phyloP scores from a whole-genome alignment of 2,797 vertebrate species.

The Muraenolepis orangiensis region DNA sequence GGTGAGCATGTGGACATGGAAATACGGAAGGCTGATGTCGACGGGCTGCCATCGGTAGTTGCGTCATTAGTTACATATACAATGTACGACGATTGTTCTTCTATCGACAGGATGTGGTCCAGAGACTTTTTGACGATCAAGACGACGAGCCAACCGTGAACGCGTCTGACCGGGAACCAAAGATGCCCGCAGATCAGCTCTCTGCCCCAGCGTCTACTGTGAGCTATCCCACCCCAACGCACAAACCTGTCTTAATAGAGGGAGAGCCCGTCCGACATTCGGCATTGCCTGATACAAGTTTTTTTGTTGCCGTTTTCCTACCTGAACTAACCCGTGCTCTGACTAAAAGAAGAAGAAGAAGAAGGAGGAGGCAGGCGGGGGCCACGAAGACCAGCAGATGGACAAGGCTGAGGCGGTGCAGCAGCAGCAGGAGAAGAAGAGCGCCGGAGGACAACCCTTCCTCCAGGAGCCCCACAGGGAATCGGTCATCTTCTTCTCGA shows the following conservation, averaged over 20 bases:
- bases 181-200: constrained; percentile 23
- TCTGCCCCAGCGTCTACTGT: constrained; percentile 37
- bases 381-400: background rate
- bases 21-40: background rate
- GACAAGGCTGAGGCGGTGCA: background rate
- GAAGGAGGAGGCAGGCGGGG: background rate
- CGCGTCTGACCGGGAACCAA: constrained; percentile 24
- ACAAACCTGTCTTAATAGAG: background rate
- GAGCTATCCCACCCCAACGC: constrained; percentile 18
- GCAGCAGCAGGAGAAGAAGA: constrained; percentile 11
- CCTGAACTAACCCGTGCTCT: background rate
- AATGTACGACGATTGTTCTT: background rate
- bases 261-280: background rate
- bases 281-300: background rate
- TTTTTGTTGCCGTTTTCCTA: background rate
- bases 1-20: constrained; percentile 50
- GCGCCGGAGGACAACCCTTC: constrained; percentile 43
- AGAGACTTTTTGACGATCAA: constrained; percentile 69
- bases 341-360: too few relatives aligned
- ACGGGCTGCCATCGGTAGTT: background rate
- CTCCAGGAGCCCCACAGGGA: constrained; percentile 63
- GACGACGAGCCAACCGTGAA: constrained; percentile 41
- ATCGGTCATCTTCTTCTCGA: constrained; percentile 77
- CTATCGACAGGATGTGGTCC: constrained; percentile 67
- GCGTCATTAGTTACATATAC: background rate